Conservation (phyloP, 2,797 vertebrate genomes). For the Oryzias sinensis region DNA sequence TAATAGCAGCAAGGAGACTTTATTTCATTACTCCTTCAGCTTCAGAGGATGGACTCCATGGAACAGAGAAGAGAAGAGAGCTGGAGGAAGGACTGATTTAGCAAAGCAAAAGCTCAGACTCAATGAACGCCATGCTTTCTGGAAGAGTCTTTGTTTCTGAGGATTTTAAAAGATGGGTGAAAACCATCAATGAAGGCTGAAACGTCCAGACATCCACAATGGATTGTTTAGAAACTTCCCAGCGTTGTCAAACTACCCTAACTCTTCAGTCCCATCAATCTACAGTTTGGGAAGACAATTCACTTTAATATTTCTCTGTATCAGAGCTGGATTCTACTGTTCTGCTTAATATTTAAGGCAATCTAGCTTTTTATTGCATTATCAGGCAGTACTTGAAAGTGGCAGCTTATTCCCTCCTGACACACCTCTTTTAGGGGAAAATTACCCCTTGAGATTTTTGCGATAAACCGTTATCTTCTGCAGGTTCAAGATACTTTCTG, state of each 20-base stretch:
- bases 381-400: conserved; percentile 48
- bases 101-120: too few relatives aligned
- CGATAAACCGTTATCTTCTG: conserved; percentile 23
- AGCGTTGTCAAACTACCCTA: too few relatives aligned
- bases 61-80: too few relatives aligned
- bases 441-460: conserved; percentile 38
- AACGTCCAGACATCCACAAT: too few relatives aligned
- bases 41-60: background rate
- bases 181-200: too few relatives aligned
- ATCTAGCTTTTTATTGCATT: conserved; percentile 18
- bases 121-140: too few relatives aligned
- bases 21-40: background rate
- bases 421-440: conserved; percentile 5
- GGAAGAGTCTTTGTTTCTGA: too few relatives aligned
- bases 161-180: too few relatives aligned
- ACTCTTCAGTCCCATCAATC: too few relatives aligned
- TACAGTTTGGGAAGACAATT: conserved; percentile 7
- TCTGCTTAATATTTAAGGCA: conserved; percentile 27
- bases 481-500: conserved; percentile 12
- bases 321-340: conserved; percentile 65
- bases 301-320: conserved; percentile 67
- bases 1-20: conserved; percentile 12
- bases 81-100: too few relatives aligned
- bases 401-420: conserved; percentile 34
- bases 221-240: too few relatives aligned